phyloP scores from a whole-genome alignment of 2,113 vertebrate species.

The Grallaria varia region DNA sequence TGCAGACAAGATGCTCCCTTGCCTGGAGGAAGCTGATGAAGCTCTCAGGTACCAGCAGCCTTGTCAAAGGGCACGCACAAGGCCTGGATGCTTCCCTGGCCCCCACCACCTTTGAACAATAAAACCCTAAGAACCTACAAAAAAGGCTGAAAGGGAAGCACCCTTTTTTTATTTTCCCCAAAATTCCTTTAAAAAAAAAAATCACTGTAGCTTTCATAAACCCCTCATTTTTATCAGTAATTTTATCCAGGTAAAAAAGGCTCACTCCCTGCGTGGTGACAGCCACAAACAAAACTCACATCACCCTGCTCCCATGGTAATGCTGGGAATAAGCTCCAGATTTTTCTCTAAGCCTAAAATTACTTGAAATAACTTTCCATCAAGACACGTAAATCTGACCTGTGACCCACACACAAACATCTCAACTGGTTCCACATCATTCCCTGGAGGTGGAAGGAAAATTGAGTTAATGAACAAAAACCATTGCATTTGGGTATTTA shows the following conservation, averaged over 20 bases:
- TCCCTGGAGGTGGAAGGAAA: background rate
- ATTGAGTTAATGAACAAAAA: background rate
- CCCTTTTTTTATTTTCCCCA: background rate
- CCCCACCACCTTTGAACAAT: background rate
- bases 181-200: background rate
- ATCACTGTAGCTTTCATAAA: background rate
- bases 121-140: background rate
- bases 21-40: background rate
- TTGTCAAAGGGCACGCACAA: background rate
- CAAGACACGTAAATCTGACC: background rate
- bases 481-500: background rate
- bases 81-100: background rate
- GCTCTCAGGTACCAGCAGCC: background rate
- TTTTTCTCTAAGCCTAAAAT: background rate
- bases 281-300: background rate
- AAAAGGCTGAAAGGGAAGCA: background rate
- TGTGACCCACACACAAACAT: background rate
- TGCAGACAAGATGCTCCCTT: accelerated
- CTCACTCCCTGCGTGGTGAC: background rate
- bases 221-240: background rate
- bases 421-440: background rate
- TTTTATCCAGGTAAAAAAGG: background rate
- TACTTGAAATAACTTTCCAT: background rate
- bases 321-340: background rate
- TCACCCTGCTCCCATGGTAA: too few species aligned